Percentiles rank a stretch among this genome's conserved stretches.
Evolutionary conservation across 2,113 vertebrate species (phyloP).

Genomic region (Pelecanoides urinatrix): DNA sequence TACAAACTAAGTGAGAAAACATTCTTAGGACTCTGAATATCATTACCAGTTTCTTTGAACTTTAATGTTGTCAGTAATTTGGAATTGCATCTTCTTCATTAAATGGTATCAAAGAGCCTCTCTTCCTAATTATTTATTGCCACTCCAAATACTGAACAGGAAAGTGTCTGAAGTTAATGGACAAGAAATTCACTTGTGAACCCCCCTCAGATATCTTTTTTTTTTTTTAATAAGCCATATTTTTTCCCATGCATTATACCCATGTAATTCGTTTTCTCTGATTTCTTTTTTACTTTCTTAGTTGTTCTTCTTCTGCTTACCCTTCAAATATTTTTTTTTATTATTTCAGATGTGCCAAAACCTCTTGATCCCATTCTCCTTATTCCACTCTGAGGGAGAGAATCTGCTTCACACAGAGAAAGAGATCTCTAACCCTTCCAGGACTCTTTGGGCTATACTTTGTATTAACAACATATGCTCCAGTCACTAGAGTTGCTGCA

Average conservation of each 20-base stretch:
- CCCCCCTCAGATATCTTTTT: accelerated
- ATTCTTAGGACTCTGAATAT: background rate
- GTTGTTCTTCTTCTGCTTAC: background rate
- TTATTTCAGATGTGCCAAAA: background rate
- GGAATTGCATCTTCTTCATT: background rate
- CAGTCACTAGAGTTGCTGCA: background rate
- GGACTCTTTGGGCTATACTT: background rate
- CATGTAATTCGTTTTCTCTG: background rate
- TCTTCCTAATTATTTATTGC: background rate
- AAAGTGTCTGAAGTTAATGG: background rate
- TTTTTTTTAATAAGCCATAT: background rate
- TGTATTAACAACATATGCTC: background rate
- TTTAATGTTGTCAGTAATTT: conserved; percentile 2
- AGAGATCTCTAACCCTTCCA: background rate
- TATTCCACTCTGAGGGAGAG: background rate
- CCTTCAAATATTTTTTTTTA: background rate
- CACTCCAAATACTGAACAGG: background rate
- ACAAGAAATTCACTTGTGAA: background rate
- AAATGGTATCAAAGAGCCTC: background rate
- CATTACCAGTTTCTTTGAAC: background rate
- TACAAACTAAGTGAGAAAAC: conserved; percentile 44
- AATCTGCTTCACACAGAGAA: background rate
- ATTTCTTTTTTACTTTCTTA: background rate
- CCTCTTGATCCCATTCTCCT: background rate
- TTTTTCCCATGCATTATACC: background rate